Conservation (phyloP, 2,888 invertebrate species). For the Epistrophella euchroma region DNA sequence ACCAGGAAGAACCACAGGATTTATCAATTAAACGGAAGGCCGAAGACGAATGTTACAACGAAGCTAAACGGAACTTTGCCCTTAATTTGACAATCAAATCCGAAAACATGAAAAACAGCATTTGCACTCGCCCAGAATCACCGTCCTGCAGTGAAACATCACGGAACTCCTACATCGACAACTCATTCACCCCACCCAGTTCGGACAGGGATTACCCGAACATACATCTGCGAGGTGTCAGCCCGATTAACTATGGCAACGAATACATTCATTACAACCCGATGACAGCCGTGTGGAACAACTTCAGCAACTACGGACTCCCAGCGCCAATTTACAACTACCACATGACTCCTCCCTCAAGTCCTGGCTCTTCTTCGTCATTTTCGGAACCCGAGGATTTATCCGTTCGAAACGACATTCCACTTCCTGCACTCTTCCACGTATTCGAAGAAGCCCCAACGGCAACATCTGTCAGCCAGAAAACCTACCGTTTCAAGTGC, state of each 20-base stretch:
- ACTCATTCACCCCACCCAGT: constrained; percentile 28
- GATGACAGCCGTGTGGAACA: constrained; percentile 80
- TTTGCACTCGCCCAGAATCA: constrained; percentile 51
- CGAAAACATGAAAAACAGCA: constrained; percentile 38
- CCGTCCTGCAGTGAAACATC: constrained; percentile 51
- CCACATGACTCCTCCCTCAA: constrained; percentile 82
- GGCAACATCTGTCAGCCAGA: constrained; percentile 65
- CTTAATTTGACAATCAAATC: constrained; percentile 80
- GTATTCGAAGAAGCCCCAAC: constrained; percentile 79
- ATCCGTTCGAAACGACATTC: constrained; percentile 81
- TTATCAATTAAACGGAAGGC: constrained; percentile 81
- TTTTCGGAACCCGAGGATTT: constrained; percentile 82
- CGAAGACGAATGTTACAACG: constrained; percentile 77
- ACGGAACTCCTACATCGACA: constrained; percentile 46
- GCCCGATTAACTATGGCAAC: constrained; percentile 79
- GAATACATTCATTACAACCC: constrained; percentile 81
- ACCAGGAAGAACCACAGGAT: constrained; percentile 81
- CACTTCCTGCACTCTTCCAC: constrained; percentile 81
- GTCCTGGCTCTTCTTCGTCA: constrained; percentile 79
- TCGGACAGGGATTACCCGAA: constrained; percentile 77
- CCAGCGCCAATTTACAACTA: constrained; percentile 78
- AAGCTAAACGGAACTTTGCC: constrained; percentile 80
- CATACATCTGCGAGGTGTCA: constrained; percentile 81
- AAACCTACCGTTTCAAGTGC: constrained; percentile 90
- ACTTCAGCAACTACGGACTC: constrained; percentile 74